Base-by-base conservation (phyloP, 2,888 invertebrate species). In the Pheosia gnoma region DNA sequence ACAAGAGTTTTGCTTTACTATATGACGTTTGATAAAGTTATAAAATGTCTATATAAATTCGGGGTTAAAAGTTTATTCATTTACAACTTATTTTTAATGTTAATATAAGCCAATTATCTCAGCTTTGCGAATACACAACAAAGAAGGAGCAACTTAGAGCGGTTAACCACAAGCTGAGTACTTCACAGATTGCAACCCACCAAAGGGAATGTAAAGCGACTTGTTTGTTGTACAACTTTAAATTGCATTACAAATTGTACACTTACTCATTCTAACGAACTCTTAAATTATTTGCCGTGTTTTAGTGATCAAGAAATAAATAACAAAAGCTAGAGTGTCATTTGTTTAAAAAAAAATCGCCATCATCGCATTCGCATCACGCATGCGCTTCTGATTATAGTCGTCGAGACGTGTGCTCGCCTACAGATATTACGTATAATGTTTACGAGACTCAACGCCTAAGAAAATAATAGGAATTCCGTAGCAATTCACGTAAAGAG, bases 171-270 rank as follows among this genome's bases (percentile, higher is more conserved):
- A 80, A 82, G 85, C 85, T 88, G 82, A 78, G 81, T 25, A 25
- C 25, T 80, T 76, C 80, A 82, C 81, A 86, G 85, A 85, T 84
- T 82, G 83, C 82, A 78, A 83, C 85, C 84, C 77, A 82, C 82
- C 87, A 88, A 90, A 91, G 89, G 87, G 89, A 91, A 91, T 87
- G 86, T 86, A 81, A 86, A 91, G 83, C 84, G 81, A 87, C 81
- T 86, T 85, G 86, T 84, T 88, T 87, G 86, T 84, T 78, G 82
- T 80, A 71, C 82, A 92, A 91, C 86, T 92, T 91, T 91, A 89
- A 89, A 93, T 91, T 91, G 89, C 90, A 90, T 93, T 92, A 90
- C 86, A 90, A 90, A 90, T 88, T 88, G 89, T 78, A 81, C 72
- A 71, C 75, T 73, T 57, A 63, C 63, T 77, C 65, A 79, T 78